These are phyloP conservation scores for Pelodiscus sinensis DNA, from an alignment of 2,113 vertebrate species.

Conservation along the genomic window DNA sequence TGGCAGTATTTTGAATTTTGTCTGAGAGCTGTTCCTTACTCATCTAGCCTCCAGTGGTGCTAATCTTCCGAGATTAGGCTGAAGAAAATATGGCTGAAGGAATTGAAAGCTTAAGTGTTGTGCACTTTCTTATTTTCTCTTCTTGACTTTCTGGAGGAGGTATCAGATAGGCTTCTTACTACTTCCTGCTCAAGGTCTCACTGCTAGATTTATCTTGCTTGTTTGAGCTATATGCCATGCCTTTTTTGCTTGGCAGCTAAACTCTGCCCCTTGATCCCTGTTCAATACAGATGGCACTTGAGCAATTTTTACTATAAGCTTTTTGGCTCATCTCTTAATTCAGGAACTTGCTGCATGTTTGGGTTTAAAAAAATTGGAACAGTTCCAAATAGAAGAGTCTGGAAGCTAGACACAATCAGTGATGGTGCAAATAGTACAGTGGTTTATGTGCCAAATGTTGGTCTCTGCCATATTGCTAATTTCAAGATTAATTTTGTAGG, in stretches of 20 bases:
- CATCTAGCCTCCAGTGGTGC: accelerated
- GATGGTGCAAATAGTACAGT: neutral
- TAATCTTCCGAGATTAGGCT: neutral
- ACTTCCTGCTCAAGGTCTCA: neutral
- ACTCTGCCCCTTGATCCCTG: neutral
- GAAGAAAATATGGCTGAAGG: neutral
- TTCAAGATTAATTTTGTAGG: neutral
- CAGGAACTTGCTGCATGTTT: neutral
- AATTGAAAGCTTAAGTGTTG: neutral
- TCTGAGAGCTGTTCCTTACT: neutral
- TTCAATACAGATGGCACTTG: neutral
- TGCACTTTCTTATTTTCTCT: neutral
- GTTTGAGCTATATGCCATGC: neutral
- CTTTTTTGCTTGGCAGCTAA: neutral
- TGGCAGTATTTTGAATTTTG: accelerated
- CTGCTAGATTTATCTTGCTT: neutral
- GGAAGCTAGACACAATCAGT: neutral
- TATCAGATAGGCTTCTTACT: neutral
- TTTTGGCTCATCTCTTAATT: neutral
- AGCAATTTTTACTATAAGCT: neutral
- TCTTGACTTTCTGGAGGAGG: neutral
- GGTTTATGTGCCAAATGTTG: neutral
- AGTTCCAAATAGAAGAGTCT: neutral
- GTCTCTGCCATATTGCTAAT: neutral
- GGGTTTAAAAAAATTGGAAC: neutral